Conservation (phyloP, 2,797 vertebrate genomes). For the Pantherophis alleghaniensis region DNA sequence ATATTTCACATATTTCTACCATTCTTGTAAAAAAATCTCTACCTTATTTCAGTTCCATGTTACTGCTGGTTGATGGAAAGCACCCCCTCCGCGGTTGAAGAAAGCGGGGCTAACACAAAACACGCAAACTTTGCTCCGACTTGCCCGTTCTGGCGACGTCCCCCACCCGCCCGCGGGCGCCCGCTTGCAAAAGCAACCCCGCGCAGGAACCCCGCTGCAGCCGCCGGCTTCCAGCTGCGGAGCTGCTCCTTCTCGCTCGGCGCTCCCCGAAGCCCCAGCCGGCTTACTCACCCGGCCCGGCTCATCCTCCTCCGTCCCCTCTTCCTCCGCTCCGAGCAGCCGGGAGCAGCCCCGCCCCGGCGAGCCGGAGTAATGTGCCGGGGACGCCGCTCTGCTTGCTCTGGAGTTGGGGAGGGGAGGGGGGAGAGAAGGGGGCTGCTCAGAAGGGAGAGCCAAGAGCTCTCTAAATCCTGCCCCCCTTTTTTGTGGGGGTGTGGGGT, state of each 20-base stretch:
- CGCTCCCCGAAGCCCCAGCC: neutral
- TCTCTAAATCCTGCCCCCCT: neutral
- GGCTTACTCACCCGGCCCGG: neutral
- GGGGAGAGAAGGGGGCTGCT: neutral
- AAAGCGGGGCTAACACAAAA: neutral
- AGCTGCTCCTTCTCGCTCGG: neutral
- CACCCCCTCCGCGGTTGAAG: neutral
- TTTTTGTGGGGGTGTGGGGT: rapidly evolving
- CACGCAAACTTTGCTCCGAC: neutral
- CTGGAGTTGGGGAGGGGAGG: neutral
- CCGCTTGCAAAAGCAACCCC: neutral
- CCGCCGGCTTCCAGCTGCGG: no score
- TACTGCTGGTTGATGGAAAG: no score
- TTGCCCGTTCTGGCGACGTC: neutral
- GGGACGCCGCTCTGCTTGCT: neutral
- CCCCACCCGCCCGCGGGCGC: neutral
- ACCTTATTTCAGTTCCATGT: no score
- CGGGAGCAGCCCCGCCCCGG: neutral
- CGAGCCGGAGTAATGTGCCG: neutral
- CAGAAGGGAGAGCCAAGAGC: neutral
- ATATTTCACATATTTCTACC: no score
- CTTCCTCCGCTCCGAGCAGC: neutral
- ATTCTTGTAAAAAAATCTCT: no score
- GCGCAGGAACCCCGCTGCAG: neutral
- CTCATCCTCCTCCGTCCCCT: neutral